Conservation (phyloP, 2,113 vertebrate species). For the Phaetusa simplex region DNA sequence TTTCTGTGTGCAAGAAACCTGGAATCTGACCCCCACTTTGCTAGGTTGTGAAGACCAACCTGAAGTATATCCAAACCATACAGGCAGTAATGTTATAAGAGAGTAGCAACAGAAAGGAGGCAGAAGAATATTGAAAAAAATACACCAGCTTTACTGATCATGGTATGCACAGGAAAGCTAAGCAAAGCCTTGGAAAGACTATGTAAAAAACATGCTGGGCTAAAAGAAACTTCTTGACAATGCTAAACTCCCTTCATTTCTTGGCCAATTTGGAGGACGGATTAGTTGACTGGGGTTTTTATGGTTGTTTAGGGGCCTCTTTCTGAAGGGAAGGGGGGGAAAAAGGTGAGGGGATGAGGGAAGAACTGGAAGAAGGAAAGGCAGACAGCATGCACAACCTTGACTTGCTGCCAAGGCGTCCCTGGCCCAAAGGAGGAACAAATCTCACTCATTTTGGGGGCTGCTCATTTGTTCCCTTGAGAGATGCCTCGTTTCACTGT, state of each 20-base stretch:
- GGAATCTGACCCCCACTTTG: background rate
- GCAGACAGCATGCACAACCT: background rate
- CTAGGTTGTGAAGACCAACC: background rate
- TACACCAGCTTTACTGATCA: background rate
- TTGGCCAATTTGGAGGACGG: background rate
- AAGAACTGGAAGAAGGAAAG: background rate
- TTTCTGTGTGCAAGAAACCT: background rate
- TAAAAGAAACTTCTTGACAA: background rate
- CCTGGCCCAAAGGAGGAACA: background rate
- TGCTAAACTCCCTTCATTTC: background rate
- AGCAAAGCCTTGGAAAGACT: background rate
- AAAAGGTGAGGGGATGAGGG: background rate
- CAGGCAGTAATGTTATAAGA: background rate
- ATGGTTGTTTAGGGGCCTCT: background rate
- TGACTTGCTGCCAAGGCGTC: background rate
- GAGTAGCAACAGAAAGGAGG: background rate
- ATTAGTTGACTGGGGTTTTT: background rate
- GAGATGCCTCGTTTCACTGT: background rate
- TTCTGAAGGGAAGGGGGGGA: background rate
- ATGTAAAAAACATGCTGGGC: background rate
- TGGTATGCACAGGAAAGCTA: background rate
- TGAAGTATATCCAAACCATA: background rate
- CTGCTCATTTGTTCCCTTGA: background rate
- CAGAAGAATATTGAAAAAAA: background rate
- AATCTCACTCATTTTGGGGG: background rate